These are phyloP conservation scores for Nipponacmea schrenckii DNA, from an alignment of 2,888 invertebrate genomes.

Conservation along the genomic window DNA sequence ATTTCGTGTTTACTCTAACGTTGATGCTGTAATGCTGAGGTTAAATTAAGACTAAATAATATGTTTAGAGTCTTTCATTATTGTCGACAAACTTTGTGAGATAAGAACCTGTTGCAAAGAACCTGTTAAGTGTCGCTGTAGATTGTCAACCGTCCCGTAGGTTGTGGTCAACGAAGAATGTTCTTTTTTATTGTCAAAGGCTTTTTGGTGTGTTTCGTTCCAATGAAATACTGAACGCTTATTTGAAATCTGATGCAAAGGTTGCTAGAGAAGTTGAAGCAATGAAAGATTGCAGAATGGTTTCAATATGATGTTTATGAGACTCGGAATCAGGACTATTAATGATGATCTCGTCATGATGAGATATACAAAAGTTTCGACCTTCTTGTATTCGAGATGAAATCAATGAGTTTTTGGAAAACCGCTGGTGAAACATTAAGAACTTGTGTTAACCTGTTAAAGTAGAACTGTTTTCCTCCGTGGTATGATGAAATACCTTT, in stretches of 20 bases:
- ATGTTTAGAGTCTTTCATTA: too few species aligned
- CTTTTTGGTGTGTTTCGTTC: too few species aligned
- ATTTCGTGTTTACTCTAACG: neutral
- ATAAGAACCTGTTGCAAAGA: neutral
- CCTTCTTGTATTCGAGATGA: neutral
- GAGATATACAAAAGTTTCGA: slow-evolving; percentile 1
- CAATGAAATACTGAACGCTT: too few species aligned
- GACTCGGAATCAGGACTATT: neutral
- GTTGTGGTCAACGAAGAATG: neutral
- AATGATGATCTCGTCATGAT: neutral
- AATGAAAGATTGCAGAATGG: neutral
- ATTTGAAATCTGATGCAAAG: too few species aligned
- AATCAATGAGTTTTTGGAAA: neutral
- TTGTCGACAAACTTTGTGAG: too few species aligned
- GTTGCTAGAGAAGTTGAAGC: too few species aligned
- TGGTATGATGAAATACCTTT: slow-evolving; percentile 8
- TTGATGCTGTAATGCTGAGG: too few species aligned
- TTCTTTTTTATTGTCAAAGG: too few species aligned
- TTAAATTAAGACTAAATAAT: too few species aligned
- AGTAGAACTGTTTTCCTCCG: neutral
- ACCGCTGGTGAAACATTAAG: neutral
- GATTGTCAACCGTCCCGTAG: neutral
- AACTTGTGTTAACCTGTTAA: neutral
- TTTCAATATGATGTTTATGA: neutral
- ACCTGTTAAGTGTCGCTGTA: neutral